Conservation (phyloP, 37 sponge, comb jelly and placozoan genomes). For the Spongilla lacustris region DNA sequence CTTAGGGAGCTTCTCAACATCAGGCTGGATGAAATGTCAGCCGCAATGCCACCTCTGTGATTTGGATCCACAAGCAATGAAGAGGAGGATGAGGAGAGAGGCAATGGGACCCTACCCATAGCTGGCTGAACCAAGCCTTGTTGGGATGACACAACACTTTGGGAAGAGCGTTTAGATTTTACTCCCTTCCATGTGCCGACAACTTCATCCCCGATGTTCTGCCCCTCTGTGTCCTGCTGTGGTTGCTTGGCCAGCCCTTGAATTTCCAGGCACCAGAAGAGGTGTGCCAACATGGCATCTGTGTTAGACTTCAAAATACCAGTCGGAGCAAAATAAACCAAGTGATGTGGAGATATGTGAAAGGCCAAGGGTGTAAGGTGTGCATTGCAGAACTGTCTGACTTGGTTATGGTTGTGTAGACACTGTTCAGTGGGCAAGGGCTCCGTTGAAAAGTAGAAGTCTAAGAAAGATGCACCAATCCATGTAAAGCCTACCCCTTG, state of each 20-base stretch:
- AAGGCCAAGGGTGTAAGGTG: slow-evolving; percentile 32
- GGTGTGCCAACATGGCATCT: slow-evolving; percentile 32
- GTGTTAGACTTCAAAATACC: slow-evolving; percentile 35
- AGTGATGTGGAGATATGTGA: slow-evolving; percentile 34
- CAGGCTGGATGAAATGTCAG: too few species aligned
- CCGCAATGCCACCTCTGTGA: too few species aligned
- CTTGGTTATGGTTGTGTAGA: slow-evolving; percentile 9
- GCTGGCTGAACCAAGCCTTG: too few species aligned
- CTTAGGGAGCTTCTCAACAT: too few species aligned
- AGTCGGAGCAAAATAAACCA: neutral
- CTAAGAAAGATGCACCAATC: slow-evolving; percentile 6
- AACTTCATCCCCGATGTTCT: neutral
- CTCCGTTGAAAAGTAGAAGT: slow-evolving; percentile 28
- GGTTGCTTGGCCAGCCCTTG: neutral
- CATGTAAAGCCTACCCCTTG: too few species aligned
- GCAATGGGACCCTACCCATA: too few species aligned
- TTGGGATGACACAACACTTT: neutral
- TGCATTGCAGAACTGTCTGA: neutral
- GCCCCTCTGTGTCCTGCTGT: neutral
- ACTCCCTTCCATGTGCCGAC: neutral
- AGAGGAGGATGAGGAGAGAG: too few species aligned
- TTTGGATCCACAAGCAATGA: too few species aligned
- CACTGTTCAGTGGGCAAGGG: slow-evolving; percentile 5
- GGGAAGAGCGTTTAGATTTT: neutral
- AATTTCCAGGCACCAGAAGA: slow-evolving; percentile 41